These are phyloP conservation scores for Atrichornis clamosus DNA, from an alignment of 2,113 vertebrate genomes.

Conservation along the genomic window DNA sequence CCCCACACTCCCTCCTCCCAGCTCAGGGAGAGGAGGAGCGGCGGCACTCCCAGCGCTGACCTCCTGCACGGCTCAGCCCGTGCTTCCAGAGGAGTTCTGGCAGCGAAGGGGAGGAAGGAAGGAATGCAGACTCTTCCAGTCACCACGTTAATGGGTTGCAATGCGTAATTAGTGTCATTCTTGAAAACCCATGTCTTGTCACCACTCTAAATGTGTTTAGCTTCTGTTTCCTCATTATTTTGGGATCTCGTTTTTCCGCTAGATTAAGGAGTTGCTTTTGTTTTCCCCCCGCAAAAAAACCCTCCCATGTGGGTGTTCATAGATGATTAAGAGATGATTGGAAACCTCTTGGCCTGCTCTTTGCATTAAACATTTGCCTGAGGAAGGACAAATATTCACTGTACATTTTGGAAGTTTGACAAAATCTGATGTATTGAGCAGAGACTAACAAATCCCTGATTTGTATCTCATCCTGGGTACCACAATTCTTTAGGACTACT, in stretches of 20 bases:
- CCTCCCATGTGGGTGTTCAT: background rate
- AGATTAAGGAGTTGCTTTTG: background rate
- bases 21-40: background rate
- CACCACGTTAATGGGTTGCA: slow-evolving; percentile 28
- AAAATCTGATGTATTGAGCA: background rate
- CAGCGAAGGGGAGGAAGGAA: slow-evolving; percentile 29
- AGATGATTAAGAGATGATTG: slow-evolving; percentile 15
- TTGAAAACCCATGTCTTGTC: slow-evolving; percentile 34
- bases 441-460: background rate
- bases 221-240: slow-evolving; percentile 54
- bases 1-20: background rate
- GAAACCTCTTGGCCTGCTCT: background rate
- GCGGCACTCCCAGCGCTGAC: background rate
- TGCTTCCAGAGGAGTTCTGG: background rate
- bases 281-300: accelerated
- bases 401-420: background rate
- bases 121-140: slow-evolving; percentile 35
- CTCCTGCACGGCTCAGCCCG: background rate
- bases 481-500: background rate
- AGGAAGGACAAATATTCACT: slow-evolving; percentile 1
- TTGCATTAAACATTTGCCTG: background rate
- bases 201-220: slow-evolving; percentile 30
- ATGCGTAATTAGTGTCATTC: slow-evolving; percentile 42
- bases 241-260: background rate
- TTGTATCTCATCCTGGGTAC: background rate